A percentile compares a stretch with the other conserved stretches of the same genome.
phyloP scores from a whole-genome alignment of 1,140 invertebrate genomes.

The Geopemphigus sp. region DNA sequence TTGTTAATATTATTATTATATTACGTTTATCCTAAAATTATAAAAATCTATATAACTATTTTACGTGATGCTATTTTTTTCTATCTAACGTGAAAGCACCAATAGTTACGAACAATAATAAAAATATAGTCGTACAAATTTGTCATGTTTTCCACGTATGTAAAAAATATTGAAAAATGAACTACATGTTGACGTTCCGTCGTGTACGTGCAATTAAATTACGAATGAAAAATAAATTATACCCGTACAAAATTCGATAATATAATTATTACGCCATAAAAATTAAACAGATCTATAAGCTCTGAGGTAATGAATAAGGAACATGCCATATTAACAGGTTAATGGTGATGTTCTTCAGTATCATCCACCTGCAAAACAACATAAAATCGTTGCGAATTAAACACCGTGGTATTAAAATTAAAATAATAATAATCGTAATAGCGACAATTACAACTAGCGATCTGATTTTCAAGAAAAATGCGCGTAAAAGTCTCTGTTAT shows the following conservation, averaged over 20 bases:
- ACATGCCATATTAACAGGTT: conserved; percentile 8
- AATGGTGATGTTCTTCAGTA: conserved; percentile 7
- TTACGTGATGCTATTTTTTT: conserved; percentile 16
- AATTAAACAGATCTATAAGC: conserved; percentile 35
- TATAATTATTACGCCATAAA: not conserved
- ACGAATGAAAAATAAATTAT: not conserved
- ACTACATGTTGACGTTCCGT: not conserved
- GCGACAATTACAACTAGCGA: no score
- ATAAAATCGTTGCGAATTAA: no score
- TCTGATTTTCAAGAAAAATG: no score
- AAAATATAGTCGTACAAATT: not conserved
- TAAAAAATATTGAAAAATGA: not conserved
- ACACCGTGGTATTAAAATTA: no score
- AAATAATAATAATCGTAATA: no score
- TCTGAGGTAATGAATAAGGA: conserved; percentile 30
- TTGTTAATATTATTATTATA: no score
- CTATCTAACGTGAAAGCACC: conserved; percentile 20
- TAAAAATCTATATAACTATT: not conserved
- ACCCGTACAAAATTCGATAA: conserved; percentile 7
- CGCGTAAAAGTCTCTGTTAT: no score
- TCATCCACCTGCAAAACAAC: not conserved
- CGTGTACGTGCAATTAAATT: not conserved
- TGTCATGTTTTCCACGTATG: conserved; percentile 16
- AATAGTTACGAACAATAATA: not conserved
- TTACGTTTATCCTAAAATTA: not conserved